A percentile compares a stretch with the other conserved stretches of the same genome.
Evolutionary conservation across 2,888 invertebrate species (phyloP).

Genomic region (Parnassius mnemosyne): DNA sequence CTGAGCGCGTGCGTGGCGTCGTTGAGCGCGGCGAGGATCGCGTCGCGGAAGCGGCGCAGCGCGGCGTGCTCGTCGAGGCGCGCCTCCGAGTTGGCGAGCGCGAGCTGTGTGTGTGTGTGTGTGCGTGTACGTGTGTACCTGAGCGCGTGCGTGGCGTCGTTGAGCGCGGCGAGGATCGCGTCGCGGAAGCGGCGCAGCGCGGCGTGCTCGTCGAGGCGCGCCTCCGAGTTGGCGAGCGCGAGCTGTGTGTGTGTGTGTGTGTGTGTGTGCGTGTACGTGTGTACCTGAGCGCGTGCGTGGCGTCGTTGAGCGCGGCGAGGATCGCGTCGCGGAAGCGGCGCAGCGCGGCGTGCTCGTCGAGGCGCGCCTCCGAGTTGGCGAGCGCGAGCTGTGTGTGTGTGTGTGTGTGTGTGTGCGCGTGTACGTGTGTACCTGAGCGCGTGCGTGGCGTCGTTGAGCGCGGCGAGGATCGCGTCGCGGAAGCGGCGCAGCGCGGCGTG

Average conservation of each 20-base stretch:
- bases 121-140: conserved; percentile 64
- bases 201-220: conserved; percentile 92
- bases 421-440: conserved; percentile 81
- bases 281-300: conserved; percentile 88
- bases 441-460: conserved; percentile 92
- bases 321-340: conserved; percentile 94
- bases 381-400: conserved; percentile 90
- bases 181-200: conserved; percentile 93
- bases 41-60: conserved; percentile 92
- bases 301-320: conserved; percentile 91
- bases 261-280: too few species aligned
- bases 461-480: conserved; percentile 91
- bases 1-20: conserved; percentile 91
- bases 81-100: conserved; percentile 95
- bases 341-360: conserved; percentile 92
- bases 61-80: conserved; percentile 93
- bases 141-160: conserved; percentile 91
- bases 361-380: conserved; percentile 94
- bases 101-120: conserved; percentile 64
- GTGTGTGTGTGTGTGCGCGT: too few species aligned
- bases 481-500: conserved; percentile 91
- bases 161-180: conserved; percentile 90
- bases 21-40: conserved; percentile 91
- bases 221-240: conserved; percentile 95
- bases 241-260: conserved; percentile 67